Evolutionary conservation across 1,140 invertebrate genomes (phyloP).

Genomic region (Lordiphosa clarofinis): DNA sequence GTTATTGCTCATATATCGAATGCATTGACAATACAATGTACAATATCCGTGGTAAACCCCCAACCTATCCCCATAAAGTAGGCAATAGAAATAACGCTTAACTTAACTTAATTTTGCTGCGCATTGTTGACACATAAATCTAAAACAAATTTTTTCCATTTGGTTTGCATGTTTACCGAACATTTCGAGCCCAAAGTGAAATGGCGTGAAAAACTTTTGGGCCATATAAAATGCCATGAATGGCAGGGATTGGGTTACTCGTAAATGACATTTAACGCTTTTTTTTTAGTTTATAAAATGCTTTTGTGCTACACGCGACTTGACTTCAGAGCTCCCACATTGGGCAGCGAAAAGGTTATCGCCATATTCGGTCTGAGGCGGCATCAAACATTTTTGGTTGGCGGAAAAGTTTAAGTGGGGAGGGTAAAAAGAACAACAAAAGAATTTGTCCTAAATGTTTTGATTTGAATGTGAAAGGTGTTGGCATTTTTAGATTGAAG

Average conservation of each 20-base stretch:
- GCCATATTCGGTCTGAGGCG: constrained; percentile 8
- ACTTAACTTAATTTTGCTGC: constrained; percentile 60
- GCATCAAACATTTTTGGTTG: constrained; percentile 10
- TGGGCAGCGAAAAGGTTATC: not conserved
- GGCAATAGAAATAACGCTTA: constrained; percentile 69
- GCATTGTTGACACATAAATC: constrained; percentile 71
- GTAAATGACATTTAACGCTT: constrained; percentile 77
- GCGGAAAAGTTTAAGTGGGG: not conserved
- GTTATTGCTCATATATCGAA: constrained; percentile 33
- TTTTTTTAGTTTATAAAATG: constrained; percentile 70
- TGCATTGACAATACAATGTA: constrained; percentile 33
- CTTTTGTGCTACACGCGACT: constrained; percentile 25
- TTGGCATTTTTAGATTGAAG: constrained; percentile 33
- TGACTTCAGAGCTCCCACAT: not conserved
- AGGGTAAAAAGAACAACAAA: constrained; percentile 16
- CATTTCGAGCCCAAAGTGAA: constrained; percentile 65
- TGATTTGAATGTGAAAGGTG: constrained; percentile 37
- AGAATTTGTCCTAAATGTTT: constrained; percentile 37
- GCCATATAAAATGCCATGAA: constrained; percentile 62
- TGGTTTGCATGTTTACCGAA: constrained; percentile 65
- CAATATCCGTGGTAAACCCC: too few species aligned
- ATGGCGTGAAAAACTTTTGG: constrained; percentile 73
- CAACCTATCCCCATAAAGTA: constrained; percentile 46
- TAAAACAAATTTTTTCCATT: constrained; percentile 41
- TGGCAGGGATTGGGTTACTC: constrained; percentile 51